A percentile compares a stretch with the other conserved stretches of the same genome.
Evolutionary conservation across 2,113 vertebrate species (phyloP).

Genomic region (Quiscalus mexicanus): DNA sequence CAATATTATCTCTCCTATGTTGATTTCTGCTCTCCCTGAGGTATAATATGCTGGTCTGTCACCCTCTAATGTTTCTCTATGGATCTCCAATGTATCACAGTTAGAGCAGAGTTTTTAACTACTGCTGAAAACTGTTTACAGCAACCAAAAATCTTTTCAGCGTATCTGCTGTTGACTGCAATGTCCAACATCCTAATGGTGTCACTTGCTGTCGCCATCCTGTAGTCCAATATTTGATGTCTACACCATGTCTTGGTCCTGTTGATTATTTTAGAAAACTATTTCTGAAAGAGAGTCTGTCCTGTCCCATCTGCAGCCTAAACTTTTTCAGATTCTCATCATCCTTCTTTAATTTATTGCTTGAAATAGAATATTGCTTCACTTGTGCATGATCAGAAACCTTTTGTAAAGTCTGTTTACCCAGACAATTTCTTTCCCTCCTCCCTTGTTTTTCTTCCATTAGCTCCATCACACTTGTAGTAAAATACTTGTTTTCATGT

Average conservation of each 20-base stretch:
- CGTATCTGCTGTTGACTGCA: not conserved
- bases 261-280: not conserved
- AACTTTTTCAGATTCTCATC: not conserved
- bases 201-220: not conserved
- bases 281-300: not conserved
- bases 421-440: not conserved
- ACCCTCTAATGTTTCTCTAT: not conserved
- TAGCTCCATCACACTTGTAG: not conserved
- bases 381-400: not conserved
- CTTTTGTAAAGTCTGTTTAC: not conserved
- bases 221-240: not conserved
- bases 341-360: not conserved
- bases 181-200: not conserved
- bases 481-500: slow-evolving; percentile 23
- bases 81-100: not conserved
- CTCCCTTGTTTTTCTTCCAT: not conserved
- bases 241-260: not conserved
- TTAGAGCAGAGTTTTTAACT: not conserved
- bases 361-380: not conserved
- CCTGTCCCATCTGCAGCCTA: not conserved
- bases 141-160: not conserved
- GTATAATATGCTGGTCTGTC: not conserved
- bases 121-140: not conserved
- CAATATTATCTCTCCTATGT: not conserved
- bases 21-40: not conserved